Evolutionary conservation across 2,797 vertebrate species (phyloP).

Genomic region (Etheostoma nigrum): DNA sequence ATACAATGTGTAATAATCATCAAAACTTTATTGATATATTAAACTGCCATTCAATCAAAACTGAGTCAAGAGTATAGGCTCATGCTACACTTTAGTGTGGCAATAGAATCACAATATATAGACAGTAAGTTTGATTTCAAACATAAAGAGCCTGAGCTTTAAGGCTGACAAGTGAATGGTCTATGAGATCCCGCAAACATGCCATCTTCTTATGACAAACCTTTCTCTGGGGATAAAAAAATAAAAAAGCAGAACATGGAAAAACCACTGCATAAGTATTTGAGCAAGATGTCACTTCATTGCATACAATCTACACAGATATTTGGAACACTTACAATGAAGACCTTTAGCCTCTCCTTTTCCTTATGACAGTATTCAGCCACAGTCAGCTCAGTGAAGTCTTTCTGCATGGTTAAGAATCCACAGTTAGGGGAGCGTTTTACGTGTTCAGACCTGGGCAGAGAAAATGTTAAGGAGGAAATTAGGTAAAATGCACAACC

Average conservation of each 20-base stretch:
- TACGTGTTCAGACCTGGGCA: constrained; percentile 82
- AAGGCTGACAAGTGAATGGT: constrained; percentile 63
- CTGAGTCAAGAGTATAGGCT: background rate
- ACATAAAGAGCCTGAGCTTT: constrained; percentile 45
- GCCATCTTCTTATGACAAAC: constrained; percentile 80
- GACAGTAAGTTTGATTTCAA: background rate
- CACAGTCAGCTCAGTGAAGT: constrained; percentile 81
- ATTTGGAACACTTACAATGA: constrained; percentile 77
- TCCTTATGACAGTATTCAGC: constrained; percentile 85
- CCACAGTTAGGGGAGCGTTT: constrained; percentile 83
- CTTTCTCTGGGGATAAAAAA: constrained; percentile 72
- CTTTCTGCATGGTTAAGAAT: constrained; percentile 84
- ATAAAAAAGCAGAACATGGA: background rate
- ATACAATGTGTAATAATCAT: background rate
- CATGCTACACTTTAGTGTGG: background rate
- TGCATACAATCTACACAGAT: background rate
- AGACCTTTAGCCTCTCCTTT: constrained; percentile 83
- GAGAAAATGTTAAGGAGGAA: background rate
- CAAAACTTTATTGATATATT: constrained; percentile 46
- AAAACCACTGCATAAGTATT: background rate
- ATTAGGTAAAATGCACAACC: background rate
- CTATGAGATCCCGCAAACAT: constrained; percentile 73
- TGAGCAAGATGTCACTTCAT: background rate
- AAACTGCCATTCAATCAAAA: background rate
- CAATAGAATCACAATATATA: background rate